Evolutionary conservation across 2,888 invertebrate species (phyloP).

Genomic region (Acronicta aceris): DNA sequence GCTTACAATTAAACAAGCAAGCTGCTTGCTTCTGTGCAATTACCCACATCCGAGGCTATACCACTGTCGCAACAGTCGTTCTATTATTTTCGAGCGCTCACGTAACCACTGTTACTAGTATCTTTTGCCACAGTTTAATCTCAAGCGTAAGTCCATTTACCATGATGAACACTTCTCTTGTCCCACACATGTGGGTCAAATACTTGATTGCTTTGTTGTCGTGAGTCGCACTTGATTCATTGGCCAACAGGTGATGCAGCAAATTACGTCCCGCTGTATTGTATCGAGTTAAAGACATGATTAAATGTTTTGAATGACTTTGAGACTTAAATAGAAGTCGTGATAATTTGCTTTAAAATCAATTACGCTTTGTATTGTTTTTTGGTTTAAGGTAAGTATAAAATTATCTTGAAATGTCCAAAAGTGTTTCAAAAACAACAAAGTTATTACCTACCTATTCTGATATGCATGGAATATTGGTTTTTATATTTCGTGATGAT

Average conservation of each 20-base stretch:
- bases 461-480: too few species aligned
- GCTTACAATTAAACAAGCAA: constrained; percentile 68
- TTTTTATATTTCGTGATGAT: too few species aligned
- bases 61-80: constrained; percentile 79
- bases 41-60: constrained; percentile 80
- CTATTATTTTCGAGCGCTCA: constrained; percentile 77
- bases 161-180: constrained; percentile 65
- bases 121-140: constrained; percentile 64
- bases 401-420: too few species aligned
- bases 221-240: constrained; percentile 49
- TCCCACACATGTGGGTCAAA: constrained; percentile 72
- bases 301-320: constrained; percentile 18
- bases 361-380: constrained; percentile 16
- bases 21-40: constrained; percentile 70
- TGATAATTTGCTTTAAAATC: constrained; percentile 22
- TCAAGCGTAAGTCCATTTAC: constrained; percentile 56
- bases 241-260: constrained; percentile 52
- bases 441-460: too few species aligned
- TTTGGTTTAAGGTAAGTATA: neutral
- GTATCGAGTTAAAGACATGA: constrained; percentile 29
- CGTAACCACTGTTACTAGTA: constrained; percentile 73
- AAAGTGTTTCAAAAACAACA: too few species aligned
- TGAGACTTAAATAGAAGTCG: constrained; percentile 28
- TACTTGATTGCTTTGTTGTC: constrained; percentile 55
- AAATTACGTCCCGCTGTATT: constrained; percentile 37